These are phyloP conservation scores for Hypercompe scribonia DNA, from an alignment of 2,888 invertebrate genomes.

Conservation along the genomic window DNA sequence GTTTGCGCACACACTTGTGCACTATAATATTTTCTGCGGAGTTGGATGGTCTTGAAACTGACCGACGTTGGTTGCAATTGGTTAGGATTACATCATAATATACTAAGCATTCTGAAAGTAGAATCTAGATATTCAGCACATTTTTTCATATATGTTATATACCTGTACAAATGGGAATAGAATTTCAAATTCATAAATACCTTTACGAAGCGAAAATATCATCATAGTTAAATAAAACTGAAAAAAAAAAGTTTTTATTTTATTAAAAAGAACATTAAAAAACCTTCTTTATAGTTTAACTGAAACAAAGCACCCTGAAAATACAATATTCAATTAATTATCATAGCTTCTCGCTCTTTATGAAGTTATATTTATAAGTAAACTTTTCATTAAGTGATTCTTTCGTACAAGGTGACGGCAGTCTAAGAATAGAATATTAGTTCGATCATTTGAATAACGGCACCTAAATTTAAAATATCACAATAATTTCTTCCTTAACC, in stretches of 20 bases:
- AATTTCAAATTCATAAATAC: too few relatives aligned
- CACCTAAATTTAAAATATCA: background rate
- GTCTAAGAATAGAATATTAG: background rate
- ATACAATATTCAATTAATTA: background rate
- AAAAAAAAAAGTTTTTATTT: background rate
- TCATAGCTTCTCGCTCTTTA: background rate
- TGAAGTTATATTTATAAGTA: background rate
- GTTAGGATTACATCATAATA: too few relatives aligned
- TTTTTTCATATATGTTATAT: too few relatives aligned
- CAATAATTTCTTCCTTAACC: background rate
- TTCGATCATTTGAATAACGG: background rate
- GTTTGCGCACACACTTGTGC: too few relatives aligned
- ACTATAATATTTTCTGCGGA: too few relatives aligned
- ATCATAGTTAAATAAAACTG: background rate
- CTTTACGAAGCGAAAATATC: background rate
- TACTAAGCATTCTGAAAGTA: too few relatives aligned
- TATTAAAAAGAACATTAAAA: background rate
- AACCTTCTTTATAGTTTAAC: background rate
- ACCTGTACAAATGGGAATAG: too few relatives aligned
- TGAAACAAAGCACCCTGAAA: background rate
- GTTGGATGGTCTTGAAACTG: too few relatives aligned
- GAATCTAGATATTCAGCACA: too few relatives aligned
- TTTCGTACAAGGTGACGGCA: background rate
- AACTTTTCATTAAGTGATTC: background rate
- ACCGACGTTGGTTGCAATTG: too few relatives aligned